Evolutionary conservation across 2,113 vertebrate species (phyloP).

Genomic region (Cricetomys ansorgei): DNA sequence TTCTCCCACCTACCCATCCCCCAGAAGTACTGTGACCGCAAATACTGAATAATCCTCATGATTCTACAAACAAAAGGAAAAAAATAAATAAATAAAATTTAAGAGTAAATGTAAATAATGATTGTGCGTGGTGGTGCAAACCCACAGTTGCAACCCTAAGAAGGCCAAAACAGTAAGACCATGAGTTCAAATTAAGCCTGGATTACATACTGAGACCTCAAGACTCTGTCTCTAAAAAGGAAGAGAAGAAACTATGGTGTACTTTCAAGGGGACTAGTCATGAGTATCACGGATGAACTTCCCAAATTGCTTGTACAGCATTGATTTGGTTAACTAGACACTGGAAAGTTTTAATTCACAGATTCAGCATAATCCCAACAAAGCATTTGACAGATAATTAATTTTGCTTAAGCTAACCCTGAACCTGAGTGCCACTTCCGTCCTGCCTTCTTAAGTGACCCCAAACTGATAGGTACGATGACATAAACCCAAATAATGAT

Average conservation of each 20-base stretch:
- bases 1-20: background rate
- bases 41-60: background rate
- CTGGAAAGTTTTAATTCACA: constrained; percentile 37
- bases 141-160: background rate
- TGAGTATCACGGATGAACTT: background rate
- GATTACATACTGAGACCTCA: background rate
- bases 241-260: background rate
- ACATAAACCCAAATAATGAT: constrained; percentile 77
- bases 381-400: constrained; percentile 72
- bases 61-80: background rate
- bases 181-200: background rate
- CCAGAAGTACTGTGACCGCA: background rate
- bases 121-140: accelerated
- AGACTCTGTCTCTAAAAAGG: background rate
- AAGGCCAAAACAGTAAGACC: background rate
- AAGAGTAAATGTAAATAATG: background rate
- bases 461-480: constrained; percentile 52
- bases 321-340: background rate
- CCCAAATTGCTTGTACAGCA: background rate
- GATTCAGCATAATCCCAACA: constrained; percentile 44
- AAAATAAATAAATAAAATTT: background rate
- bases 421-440: constrained; percentile 63
- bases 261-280: background rate
- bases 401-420: constrained; percentile 75
- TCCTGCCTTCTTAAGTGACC: constrained; percentile 57